phyloP scores from a whole-genome alignment of 2,888 invertebrate species.

The Clepsis dumicolana region DNA sequence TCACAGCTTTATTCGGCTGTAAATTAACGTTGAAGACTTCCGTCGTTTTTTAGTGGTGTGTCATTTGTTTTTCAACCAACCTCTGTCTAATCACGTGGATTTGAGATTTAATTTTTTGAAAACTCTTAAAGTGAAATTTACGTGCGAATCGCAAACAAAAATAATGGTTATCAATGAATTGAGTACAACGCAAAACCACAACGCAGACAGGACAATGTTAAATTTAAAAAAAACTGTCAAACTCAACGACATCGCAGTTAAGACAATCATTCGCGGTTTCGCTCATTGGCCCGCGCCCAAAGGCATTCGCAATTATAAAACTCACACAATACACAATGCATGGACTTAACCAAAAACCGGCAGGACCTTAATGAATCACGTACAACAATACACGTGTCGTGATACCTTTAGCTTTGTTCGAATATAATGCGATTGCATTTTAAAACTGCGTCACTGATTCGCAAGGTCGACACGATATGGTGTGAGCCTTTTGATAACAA shows the following conservation, averaged over 20 bases:
- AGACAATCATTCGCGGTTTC: conserved; percentile 56
- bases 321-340: conserved; percentile 78
- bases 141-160: conserved; percentile 12
- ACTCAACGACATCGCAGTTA: conserved; percentile 46
- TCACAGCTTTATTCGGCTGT: conserved; percentile 66
- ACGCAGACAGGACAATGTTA: conserved; percentile 26
- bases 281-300: conserved; percentile 73
- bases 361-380: conserved; percentile 81
- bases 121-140: neutral
- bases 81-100: neutral
- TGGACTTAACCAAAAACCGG: conserved; percentile 80
- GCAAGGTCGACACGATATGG: conserved; percentile 40
- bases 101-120: too few relatives aligned
- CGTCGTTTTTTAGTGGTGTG: conserved; percentile 56
- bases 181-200: conserved; percentile 11
- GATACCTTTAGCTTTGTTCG: conserved; percentile 60
- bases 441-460: conserved; percentile 33
- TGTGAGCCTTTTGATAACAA: conserved; percentile 40
- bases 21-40: conserved; percentile 75
- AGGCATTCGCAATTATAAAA: conserved; percentile 61
- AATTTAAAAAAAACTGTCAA: conserved; percentile 39
- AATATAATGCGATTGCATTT: conserved; percentile 45
- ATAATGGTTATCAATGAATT: conserved; percentile 23
- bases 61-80: conserved; percentile 24
- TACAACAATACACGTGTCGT: conserved; percentile 81